Conservation (phyloP, 2,888 invertebrate genomes). For the Chloroclystis v-ata region DNA sequence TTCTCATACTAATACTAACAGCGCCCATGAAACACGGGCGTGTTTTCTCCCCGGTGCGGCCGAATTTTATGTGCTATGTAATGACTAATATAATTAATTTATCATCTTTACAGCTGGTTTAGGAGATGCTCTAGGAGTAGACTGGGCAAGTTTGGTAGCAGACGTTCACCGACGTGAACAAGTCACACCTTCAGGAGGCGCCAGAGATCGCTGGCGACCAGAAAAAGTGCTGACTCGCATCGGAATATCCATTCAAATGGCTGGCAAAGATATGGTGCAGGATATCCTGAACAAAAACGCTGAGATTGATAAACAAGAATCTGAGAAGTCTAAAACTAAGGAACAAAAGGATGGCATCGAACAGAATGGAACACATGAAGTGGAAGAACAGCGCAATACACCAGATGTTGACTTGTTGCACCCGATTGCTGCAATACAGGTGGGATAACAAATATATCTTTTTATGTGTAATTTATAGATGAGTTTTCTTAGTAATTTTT, state of each 20-base stretch:
- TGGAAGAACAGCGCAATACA: conserved; percentile 37
- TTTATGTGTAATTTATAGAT: not conserved
- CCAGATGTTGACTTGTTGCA: conserved; percentile 57
- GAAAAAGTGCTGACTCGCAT: conserved; percentile 87
- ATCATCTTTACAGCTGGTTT: conserved; percentile 75
- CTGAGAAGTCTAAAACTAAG: conserved; percentile 10
- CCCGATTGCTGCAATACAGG: conserved; percentile 78
- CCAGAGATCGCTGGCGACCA: conserved; percentile 88
- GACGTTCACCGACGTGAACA: conserved; percentile 81
- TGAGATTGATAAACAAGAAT: conserved; percentile 42
- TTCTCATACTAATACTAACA: too few species aligned
- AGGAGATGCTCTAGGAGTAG: conserved; percentile 96
- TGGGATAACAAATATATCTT: conserved; percentile 23
- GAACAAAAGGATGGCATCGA: conserved; percentile 5
- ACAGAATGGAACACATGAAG: conserved; percentile 49
- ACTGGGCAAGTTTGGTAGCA: conserved; percentile 93
- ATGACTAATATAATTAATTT: too few species aligned
- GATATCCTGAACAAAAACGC: conserved; percentile 57
- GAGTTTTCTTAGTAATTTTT: too few species aligned
- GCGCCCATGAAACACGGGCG: too few species aligned
- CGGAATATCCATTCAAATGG: conserved; percentile 88
- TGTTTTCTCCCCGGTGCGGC: too few species aligned
- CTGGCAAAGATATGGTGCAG: conserved; percentile 78
- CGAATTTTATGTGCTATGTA: too few species aligned
- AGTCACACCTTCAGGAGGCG: conserved; percentile 73